Percentiles rank a stretch among this genome's conserved stretches.
Conservation (phyloP, 2,113 vertebrate species). For the Paradisaea rubra region DNA sequence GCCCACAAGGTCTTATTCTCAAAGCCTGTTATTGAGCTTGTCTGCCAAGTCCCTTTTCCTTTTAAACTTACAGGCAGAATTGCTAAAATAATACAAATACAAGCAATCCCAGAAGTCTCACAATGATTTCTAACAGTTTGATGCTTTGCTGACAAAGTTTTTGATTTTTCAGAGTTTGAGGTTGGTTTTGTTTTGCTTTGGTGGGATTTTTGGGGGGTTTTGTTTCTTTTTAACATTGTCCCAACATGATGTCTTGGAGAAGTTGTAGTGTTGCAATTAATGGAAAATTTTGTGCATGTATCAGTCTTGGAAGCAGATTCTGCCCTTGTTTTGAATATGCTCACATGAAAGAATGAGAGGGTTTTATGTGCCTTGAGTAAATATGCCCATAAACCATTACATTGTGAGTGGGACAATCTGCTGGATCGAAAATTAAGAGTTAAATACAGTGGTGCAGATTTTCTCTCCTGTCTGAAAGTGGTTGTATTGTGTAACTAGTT, state of each 20-base stretch:
- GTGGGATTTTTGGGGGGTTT: accelerated
- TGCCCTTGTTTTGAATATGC: neutral
- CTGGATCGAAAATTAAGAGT: neutral
- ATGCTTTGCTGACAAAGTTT: neutral
- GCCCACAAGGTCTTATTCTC: slow-evolving; percentile 49
- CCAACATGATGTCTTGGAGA: neutral
- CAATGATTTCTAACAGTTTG: neutral
- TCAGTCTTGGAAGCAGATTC: neutral
- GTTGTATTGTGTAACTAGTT: neutral
- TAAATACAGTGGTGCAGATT: neutral
- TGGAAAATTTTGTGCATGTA: neutral
- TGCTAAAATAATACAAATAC: slow-evolving; percentile 51
- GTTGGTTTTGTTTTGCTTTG: neutral
- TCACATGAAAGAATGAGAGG: neutral
- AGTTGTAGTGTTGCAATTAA: neutral
- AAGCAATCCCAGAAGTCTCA: slow-evolving; percentile 8
- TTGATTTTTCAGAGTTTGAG: neutral
- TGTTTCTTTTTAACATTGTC: neutral
- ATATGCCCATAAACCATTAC: neutral
- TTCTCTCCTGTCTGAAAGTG: neutral
- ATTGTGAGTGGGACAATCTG: neutral
- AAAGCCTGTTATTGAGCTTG: slow-evolving; percentile 19
- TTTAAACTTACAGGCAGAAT: slow-evolving; percentile 44
- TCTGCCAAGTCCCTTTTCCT: slow-evolving; percentile 60
- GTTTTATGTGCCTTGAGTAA: neutral